phyloP scores from a whole-genome alignment of 2,113 vertebrate species.

The Hypanus sabinus region DNA sequence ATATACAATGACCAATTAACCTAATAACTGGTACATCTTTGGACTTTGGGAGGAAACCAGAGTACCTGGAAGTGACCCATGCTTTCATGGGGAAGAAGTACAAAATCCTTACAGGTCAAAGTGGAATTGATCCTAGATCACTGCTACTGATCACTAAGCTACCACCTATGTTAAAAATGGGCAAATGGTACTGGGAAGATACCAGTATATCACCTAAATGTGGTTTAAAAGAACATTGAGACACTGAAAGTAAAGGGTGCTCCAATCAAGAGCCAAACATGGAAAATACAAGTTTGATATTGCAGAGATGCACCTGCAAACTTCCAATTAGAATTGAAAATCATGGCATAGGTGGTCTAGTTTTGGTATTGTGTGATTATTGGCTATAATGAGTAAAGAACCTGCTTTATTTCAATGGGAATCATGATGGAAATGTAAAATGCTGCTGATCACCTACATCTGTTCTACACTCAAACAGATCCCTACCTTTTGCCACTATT shows the following conservation, averaged over 20 bases:
- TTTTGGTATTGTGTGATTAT: background rate
- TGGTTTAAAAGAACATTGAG: background rate
- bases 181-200: background rate
- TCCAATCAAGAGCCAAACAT: background rate
- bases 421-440: background rate
- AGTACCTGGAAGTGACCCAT: too few relatives aligned
- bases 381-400: background rate
- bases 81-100: too few relatives aligned
- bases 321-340: background rate
- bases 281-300: background rate
- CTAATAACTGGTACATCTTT: too few relatives aligned
- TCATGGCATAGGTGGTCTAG: background rate
- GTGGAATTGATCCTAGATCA: too few relatives aligned
- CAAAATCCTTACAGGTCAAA: too few relatives aligned
- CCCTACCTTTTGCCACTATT: too few relatives aligned
- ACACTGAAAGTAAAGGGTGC: background rate
- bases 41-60: too few relatives aligned
- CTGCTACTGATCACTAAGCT: too few relatives aligned
- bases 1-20: too few relatives aligned
- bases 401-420: background rate
- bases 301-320: background rate
- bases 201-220: background rate
- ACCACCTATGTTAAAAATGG: background rate
- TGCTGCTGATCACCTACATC: background rate
- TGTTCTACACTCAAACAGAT: background rate